These are phyloP conservation scores for Coilia nasus DNA, from an alignment of 2,797 vertebrate genomes.

Conservation along the genomic window DNA sequence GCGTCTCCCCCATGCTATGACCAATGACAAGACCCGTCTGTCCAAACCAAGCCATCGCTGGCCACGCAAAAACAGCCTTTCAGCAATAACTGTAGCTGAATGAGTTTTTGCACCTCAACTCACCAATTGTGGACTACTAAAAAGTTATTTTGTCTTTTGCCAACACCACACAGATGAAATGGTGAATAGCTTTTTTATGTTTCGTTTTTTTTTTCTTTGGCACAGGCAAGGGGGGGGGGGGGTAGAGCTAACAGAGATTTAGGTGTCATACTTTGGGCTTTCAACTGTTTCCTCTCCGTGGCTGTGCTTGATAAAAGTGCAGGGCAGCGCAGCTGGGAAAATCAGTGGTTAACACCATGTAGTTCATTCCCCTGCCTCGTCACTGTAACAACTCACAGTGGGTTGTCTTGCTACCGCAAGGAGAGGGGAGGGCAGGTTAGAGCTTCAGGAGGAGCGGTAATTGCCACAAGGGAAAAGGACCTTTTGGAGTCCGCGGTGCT, in stretches of 20 bases:
- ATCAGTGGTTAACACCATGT: constrained; percentile 38
- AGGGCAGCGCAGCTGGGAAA: neutral
- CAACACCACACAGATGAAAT: neutral
- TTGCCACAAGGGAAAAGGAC: constrained; percentile 36
- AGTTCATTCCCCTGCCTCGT: constrained; percentile 35
- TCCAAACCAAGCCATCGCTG: neutral
- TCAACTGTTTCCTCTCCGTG: neutral
- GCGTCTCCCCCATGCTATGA: neutral
- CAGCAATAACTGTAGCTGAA: neutral
- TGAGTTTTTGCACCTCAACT: neutral
- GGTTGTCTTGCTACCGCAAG: constrained; percentile 3
- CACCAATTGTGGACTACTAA: neutral
- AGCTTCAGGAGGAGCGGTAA: constrained; percentile 44
- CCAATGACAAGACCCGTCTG: neutral
- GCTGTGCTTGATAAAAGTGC: constrained; percentile 20
- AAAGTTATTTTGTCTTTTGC: neutral
- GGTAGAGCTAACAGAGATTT: neutral
- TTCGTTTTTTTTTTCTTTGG: neutral
- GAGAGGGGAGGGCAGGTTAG: constrained; percentile 32
- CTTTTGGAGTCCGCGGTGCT: neutral
- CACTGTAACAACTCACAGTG: constrained; percentile 6
- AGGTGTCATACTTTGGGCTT: neutral
- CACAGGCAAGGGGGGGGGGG: neutral
- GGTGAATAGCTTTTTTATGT: neutral
- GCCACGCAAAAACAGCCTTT: neutral